Percentiles rank a stretch among this genome's conserved stretches.
phyloP scores from a whole-genome alignment of 2,797 vertebrate species.

The Onychomys leucogaster region DNA sequence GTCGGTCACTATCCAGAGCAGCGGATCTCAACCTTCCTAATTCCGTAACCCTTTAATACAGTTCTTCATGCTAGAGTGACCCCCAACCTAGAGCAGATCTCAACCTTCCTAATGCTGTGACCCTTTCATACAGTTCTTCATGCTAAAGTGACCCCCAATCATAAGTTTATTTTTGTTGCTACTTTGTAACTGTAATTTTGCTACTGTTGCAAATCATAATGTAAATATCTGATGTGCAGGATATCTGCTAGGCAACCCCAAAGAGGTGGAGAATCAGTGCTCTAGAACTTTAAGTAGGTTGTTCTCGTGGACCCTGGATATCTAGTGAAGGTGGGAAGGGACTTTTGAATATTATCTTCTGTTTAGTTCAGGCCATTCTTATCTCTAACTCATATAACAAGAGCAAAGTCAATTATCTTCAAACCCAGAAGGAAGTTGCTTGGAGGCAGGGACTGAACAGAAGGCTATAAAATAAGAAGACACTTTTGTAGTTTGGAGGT shows the following conservation, averaged over 20 bases:
- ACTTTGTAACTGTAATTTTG: not conserved
- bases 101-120: not conserved
- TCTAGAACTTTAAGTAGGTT: not conserved
- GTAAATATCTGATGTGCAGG: not conserved
- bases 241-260: not conserved
- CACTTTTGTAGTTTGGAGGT: conserved; percentile 22
- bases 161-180: no score
- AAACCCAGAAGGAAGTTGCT: not conserved
- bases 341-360: not conserved
- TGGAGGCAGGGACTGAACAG: not conserved
- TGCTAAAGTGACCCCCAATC: not conserved
- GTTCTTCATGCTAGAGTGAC: not conserved
- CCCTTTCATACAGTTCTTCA: not conserved
- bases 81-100: not conserved
- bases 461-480: conserved; percentile 19
- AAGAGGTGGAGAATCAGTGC: no score
- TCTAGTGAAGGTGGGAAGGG: not conserved
- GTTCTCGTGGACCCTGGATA: not conserved
- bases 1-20: not conserved
- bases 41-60: not conserved
- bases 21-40: not conserved
- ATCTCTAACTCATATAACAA: conserved; percentile 1
- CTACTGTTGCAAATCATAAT: not conserved
- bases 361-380: conserved; percentile 24
- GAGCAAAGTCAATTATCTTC: conserved; percentile 37